A percentile compares a stretch with the other conserved stretches of the same genome.
Evolutionary conservation across 2,113 vertebrate genomes (phyloP).

Genomic region (Verasper variegatus): DNA sequence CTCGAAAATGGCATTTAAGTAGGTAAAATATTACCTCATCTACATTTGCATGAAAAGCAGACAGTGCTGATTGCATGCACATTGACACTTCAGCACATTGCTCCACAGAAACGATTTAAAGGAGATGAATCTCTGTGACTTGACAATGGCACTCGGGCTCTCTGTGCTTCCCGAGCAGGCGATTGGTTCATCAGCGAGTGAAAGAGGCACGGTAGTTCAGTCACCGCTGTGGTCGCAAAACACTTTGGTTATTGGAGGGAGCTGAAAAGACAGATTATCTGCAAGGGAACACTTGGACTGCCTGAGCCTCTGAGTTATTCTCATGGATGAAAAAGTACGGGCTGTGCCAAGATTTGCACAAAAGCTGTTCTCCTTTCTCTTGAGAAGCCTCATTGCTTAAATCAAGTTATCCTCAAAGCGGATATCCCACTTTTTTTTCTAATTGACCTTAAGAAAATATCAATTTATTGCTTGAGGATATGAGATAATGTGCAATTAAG

Average conservation of each 20-base stretch:
- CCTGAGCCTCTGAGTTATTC: slow-evolving; percentile 28
- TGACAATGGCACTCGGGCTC: slow-evolving; percentile 2
- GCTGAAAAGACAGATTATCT: slow-evolving; percentile 40
- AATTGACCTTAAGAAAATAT: neutral
- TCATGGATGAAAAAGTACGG: slow-evolving; percentile 13
- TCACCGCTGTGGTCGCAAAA: slow-evolving; percentile 33
- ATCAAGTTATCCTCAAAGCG: slow-evolving; percentile 9
- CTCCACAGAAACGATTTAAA: slow-evolving; percentile 2
- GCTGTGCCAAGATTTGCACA: slow-evolving; percentile 42
- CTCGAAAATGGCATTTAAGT: neutral
- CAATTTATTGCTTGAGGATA: neutral
- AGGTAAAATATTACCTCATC: neutral
- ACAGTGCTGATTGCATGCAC: neutral
- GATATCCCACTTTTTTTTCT: neutral
- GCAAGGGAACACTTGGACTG: slow-evolving; percentile 37
- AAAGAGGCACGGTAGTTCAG: slow-evolving; percentile 14
- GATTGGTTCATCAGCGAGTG: slow-evolving; percentile 6
- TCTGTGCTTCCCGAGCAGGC: neutral
- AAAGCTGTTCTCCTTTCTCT: slow-evolving; percentile 28
- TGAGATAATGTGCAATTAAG: neutral
- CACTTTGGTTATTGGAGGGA: slow-evolving; percentile 26
- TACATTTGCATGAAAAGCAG: neutral
- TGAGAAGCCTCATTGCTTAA: slow-evolving; percentile 16
- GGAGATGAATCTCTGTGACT: slow-evolving; percentile 7
- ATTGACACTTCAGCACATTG: neutral